Evolutionary conservation across 2,113 vertebrate species (phyloP).

Genomic region (Gallinago jamesoni): DNA sequence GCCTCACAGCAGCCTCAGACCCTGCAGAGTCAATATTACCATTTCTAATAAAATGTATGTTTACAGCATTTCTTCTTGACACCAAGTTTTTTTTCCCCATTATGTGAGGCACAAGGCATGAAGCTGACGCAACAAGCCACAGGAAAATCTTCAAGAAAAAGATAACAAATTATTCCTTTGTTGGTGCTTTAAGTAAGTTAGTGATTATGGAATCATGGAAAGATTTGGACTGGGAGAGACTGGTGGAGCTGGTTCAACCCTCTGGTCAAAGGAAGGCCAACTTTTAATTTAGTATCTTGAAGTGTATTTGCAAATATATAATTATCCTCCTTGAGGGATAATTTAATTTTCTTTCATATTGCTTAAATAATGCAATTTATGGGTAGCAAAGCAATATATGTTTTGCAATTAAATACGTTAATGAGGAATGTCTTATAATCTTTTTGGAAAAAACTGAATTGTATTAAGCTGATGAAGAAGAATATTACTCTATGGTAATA

Average conservation of each 20-base stretch:
- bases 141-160: neutral
- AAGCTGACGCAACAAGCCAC: neutral
- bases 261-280: neutral
- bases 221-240: neutral
- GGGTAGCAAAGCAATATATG: neutral
- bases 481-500: neutral
- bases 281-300: neutral
- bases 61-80: neutral
- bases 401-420: neutral
- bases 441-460: neutral
- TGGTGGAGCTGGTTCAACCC: neutral
- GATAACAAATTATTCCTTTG: neutral
- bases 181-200: neutral
- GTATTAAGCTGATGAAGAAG: neutral
- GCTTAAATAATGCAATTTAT: neutral
- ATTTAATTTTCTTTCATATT: neutral
- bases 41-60: neutral
- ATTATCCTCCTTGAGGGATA: neutral
- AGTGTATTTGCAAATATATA: neutral
- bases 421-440: neutral
- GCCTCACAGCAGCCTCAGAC: neutral
- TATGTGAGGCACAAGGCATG: neutral
- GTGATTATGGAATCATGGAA: neutral
- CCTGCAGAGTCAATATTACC: neutral
- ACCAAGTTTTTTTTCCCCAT: accelerated